A percentile compares a stretch with the other conserved stretches of the same genome.
These are phyloP conservation scores for Megamerina dolium DNA, from an alignment of 2,888 invertebrate species.

Conservation along the genomic window DNA sequence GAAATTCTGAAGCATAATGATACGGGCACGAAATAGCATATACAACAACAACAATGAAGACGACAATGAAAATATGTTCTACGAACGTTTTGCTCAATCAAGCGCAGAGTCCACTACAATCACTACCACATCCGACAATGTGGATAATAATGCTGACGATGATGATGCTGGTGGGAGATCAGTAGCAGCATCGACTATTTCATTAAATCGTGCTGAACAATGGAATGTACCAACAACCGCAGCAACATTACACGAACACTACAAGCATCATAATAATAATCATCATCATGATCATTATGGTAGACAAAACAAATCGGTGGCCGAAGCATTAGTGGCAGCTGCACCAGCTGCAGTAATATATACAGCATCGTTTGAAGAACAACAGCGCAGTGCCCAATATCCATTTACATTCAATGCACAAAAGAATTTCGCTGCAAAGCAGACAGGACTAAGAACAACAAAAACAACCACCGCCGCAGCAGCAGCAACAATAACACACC, in stretches of 20 bases:
- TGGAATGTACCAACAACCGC: constrained; percentile 8
- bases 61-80: constrained; percentile 12
- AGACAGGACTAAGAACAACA: constrained; percentile 21
- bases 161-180: too few species aligned
- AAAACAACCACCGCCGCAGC: constrained; percentile 20
- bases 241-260: neutral
- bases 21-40: constrained; percentile 7
- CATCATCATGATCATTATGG: too few species aligned
- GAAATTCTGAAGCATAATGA: too few species aligned
- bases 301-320: too few species aligned
- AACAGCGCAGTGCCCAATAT: too few species aligned
- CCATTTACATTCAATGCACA: too few species aligned
- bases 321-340: too few species aligned
- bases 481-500: constrained; percentile 10
- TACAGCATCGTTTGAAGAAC: neutral
- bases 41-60: constrained; percentile 12
- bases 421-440: constrained; percentile 3
- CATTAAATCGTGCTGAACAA: constrained; percentile 11
- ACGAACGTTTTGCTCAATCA: constrained; percentile 6
- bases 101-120: constrained; percentile 3
- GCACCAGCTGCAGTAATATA: neutral
- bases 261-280: neutral
- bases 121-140: neutral
- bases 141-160: too few species aligned
- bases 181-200: constrained; percentile 23